A percentile compares a stretch with the other conserved stretches of the same genome.
Evolutionary conservation across 37 sponge, comb jelly and placozoan species (phyloP).

Genomic region (Ianthella basta): DNA sequence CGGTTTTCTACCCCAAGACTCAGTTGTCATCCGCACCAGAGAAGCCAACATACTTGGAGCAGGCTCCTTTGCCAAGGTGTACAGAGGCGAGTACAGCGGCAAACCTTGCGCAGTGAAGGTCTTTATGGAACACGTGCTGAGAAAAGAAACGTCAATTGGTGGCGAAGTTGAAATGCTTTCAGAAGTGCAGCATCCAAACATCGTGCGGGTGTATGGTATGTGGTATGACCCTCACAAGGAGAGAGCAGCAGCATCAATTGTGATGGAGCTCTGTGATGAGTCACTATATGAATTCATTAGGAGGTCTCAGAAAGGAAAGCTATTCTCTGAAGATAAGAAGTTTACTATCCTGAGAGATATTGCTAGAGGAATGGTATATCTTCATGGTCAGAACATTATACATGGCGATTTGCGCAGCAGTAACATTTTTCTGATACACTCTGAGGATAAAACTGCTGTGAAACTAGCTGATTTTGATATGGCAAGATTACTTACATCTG

Average conservation of each 20-base stretch:
- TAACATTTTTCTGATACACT: not conserved
- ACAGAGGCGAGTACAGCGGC: constrained; percentile 9
- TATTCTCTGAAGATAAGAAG: not conserved
- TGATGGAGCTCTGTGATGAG: constrained; percentile 28
- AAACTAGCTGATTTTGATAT: constrained; percentile 2
- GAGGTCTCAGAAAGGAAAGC: too few species aligned
- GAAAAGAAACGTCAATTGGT: not conserved
- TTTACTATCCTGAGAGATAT: not conserved
- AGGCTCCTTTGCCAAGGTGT: constrained; percentile 35
- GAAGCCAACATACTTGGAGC: not conserved
- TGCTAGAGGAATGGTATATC: not conserved
- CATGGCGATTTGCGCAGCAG: not conserved
- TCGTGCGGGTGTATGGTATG: not conserved
- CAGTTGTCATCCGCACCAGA: too few species aligned
- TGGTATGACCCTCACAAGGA: not conserved
- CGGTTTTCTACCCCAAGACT: too few species aligned
- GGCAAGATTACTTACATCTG: not conserved
- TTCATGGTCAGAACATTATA: not conserved
- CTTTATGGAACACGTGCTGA: not conserved
- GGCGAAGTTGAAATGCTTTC: not conserved
- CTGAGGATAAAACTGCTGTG: not conserved
- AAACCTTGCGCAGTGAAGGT: constrained; percentile 6
- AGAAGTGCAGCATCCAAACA: not conserved
- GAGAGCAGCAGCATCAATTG: not conserved
- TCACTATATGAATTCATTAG: too few species aligned